Base-by-base conservation (phyloP, 2,797 vertebrate genomes). In the Pantherophis alleghaniensis region DNA sequence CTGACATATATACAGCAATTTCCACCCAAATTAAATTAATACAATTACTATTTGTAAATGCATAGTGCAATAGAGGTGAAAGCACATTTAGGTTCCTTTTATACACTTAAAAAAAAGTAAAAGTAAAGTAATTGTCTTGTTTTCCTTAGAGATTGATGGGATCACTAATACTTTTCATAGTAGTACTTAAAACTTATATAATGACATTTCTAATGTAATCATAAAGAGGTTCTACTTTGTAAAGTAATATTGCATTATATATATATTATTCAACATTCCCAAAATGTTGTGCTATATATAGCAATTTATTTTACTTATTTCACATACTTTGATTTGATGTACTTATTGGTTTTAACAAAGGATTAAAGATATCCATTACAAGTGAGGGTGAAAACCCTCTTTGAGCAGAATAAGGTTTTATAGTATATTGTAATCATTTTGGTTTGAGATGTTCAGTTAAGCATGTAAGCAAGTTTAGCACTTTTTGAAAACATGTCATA, bases 221-320 rank as follows among this genome's bases (percentile, higher is more conserved):
- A 28, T 0, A 10, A 69, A 95, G 59, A 74, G 87, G 92, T 95
- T 94, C 87, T 95, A 94, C 90, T 83, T 93, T 89, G 90, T 95
- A 56, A 90, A 5, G 26, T 61, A 61, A 57, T 22, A 4, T 51
- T 92, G 10, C 10, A 92, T 93, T 28, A 93, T n/a, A 83, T 94
- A 55, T 92, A 47, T 79, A 86, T 69, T 91, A 26, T 92, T 93
- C 60, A 93, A 92, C 66, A 13, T 90, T 93, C 24, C 57, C 56
- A 91, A 95, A 94, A 95, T 89, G 26, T 74, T 83, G 47, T 6
- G 86, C 10, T 92, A 92, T 93, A 93, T 86, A 59, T 32, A 94
- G 14, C 2, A 60, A 51, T 20, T 92, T 94, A 0, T 90, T 91
- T n/a, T 60, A 91, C 86, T 94, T 56, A n/a, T 53, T 94, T 94